Evolutionary conservation across 2,888 invertebrate species (phyloP), one percentile per base, ranked within the genome.

Genomic region (Nemoura dubitans): DNA sequence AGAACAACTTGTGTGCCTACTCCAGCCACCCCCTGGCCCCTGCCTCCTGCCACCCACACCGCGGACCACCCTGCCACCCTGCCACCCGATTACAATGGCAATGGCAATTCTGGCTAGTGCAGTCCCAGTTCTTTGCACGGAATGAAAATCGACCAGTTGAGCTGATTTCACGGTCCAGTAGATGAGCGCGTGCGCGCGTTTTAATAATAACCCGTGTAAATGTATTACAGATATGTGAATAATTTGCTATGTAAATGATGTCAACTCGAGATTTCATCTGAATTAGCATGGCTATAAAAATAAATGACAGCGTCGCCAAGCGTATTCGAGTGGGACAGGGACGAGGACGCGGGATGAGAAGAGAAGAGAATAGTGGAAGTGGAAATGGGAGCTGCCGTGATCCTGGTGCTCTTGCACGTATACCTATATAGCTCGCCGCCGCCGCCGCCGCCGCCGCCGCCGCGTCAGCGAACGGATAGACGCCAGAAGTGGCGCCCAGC

Each of bases 181-280:
- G 36, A 36, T 10, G 36, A 6, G 36, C 59, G 59, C 59, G 14
- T 59, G 59, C 59, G 59, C 2, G 14, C 14, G 2, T 59, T 59
- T 59, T 21, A 59, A 59, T 59, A 59, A 59, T 59, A 59, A 21
- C 59, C 59, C 6, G 2, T 59, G 59, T 59, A 59, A 59, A 59
- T 59, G 59, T 59, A 59, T 59, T 59, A 59, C 59, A 59, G 59
- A 59, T 59, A 59, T 59, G 59, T 59, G 59, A 59, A 59, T 59
- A 59, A 59, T 59, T 59, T 59, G 59, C 59, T 59, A 59, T 59
- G 59, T 59, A 59, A 59, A 59, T 59, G 59, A 16, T 59, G 59
- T 59, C 59, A 59, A 59, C 59, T 59, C 59, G 59, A 21, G 59
- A 10, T 59, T 59, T 59, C 59, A 59, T 59, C 59, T 59, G 59